Percentiles rank a stretch among this genome's conserved stretches.
Conservation (phyloP, 1,140 invertebrate genomes). For the Diorhabda sublineata region DNA sequence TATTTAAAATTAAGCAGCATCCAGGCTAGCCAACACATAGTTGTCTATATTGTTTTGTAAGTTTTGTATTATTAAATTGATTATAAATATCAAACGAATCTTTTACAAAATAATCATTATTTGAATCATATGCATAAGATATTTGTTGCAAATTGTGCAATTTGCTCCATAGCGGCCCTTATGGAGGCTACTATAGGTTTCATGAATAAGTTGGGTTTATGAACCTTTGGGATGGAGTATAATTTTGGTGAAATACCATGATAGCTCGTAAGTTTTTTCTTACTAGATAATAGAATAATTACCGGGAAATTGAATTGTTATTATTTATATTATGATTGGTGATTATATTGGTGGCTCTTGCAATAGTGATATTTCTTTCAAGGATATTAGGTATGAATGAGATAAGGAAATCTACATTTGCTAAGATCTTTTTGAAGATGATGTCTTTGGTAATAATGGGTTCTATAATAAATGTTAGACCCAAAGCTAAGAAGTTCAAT, state of each 20-base stretch:
- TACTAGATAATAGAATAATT: too few species aligned
- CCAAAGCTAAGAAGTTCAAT: too few species aligned
- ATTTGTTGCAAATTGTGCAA: constrained; percentile 1
- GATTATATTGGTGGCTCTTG: too few species aligned
- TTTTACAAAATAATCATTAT: not conserved
- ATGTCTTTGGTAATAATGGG: too few species aligned
- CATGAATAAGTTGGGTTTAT: constrained; percentile 14
- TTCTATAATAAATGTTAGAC: too few species aligned
- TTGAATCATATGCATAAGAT: constrained; percentile 5
- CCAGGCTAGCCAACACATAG: constrained; percentile 9
- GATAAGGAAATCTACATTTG: too few species aligned
- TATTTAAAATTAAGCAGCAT: constrained; percentile 12
- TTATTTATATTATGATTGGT: too few species aligned
- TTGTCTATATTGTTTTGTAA: constrained; percentile 3
- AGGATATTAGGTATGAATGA: too few species aligned
- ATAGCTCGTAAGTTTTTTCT: constrained; percentile 6
- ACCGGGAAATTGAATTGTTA: too few species aligned
- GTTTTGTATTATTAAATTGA: constrained; percentile 7
- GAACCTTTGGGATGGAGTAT: constrained; percentile 11
- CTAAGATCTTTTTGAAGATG: too few species aligned
- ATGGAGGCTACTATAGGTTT: constrained; percentile 11
- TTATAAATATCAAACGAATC: constrained; percentile 6
- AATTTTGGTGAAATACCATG: constrained; percentile 5
- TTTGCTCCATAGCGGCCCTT: not conserved
- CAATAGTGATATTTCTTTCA: too few species aligned